Evolutionary conservation across 1,140 invertebrate species (phyloP).

Genomic region (Nephila pilipes): DNA sequence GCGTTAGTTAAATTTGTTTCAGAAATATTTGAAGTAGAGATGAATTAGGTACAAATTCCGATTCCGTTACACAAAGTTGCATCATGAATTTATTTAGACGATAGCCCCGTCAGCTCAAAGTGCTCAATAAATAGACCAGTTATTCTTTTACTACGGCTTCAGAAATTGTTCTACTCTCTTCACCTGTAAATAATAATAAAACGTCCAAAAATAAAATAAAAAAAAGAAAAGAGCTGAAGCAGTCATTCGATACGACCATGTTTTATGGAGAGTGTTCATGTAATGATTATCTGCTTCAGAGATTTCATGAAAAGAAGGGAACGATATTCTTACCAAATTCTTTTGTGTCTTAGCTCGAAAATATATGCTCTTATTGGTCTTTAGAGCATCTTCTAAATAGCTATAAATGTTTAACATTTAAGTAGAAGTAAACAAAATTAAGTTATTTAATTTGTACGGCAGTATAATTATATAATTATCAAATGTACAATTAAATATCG

Average conservation of each 20-base stretch:
- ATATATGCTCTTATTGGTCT: not conserved
- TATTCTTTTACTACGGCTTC: conserved; percentile 27
- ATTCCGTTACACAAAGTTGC: not conserved
- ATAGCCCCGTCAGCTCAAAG: not conserved
- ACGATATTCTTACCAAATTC: not conserved
- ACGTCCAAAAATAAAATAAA: not conserved
- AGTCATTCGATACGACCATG: not conserved
- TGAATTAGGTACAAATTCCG: no score
- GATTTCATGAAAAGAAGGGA: not conserved
- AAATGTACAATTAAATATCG: no score
- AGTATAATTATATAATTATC: no score
- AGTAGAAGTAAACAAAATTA: no score
- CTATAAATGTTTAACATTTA: no score
- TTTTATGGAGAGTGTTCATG: not conserved
- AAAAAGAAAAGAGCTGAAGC: not conserved
- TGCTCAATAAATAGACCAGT: conserved; percentile 9
- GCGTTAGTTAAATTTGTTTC: no score
- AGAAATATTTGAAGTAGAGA: no score
- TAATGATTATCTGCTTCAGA: not conserved
- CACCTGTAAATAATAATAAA: conserved; percentile 47
- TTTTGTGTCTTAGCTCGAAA: not conserved
- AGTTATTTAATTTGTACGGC: no score
- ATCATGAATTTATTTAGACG: not conserved
- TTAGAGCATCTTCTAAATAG: no score
- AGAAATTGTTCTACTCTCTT: not conserved